These are phyloP conservation scores for Buceros bicornis DNA, from an alignment of 2,797 vertebrate species.

Conservation along the genomic window DNA sequence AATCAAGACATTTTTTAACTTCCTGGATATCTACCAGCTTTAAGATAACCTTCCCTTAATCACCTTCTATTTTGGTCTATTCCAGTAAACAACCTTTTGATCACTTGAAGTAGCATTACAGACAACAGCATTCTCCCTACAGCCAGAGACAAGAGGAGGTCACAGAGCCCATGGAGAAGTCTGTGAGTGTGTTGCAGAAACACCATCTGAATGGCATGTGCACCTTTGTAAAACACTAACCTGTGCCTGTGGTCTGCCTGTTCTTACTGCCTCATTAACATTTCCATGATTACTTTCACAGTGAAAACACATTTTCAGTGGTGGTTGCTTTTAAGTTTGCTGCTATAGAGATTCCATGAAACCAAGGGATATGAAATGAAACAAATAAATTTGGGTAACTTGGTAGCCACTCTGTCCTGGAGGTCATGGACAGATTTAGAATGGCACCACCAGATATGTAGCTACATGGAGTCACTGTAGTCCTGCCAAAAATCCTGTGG, in stretches of 20 bases:
- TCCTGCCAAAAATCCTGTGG: background rate
- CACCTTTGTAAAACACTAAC: background rate
- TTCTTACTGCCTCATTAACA: background rate
- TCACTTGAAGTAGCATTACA: background rate
- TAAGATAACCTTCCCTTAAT: background rate
- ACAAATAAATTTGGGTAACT: background rate
- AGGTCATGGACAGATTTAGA: background rate
- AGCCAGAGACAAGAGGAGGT: background rate
- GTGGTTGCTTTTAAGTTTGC: background rate
- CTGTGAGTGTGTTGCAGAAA: background rate
- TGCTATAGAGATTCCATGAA: background rate
- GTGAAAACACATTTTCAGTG: background rate
- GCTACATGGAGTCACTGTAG: background rate
- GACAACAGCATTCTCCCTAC: background rate
- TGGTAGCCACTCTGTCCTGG: background rate
- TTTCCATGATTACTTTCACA: background rate
- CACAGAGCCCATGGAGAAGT: background rate
- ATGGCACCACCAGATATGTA: background rate
- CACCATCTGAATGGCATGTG: background rate
- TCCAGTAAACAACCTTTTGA: background rate
- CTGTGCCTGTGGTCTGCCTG: background rate
- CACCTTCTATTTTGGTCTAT: background rate
- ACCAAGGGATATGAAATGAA: background rate
- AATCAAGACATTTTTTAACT: background rate
- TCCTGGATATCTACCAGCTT: background rate